phyloP scores from a whole-genome alignment of 2,797 vertebrate genomes.

The Antrozous pallidus region DNA sequence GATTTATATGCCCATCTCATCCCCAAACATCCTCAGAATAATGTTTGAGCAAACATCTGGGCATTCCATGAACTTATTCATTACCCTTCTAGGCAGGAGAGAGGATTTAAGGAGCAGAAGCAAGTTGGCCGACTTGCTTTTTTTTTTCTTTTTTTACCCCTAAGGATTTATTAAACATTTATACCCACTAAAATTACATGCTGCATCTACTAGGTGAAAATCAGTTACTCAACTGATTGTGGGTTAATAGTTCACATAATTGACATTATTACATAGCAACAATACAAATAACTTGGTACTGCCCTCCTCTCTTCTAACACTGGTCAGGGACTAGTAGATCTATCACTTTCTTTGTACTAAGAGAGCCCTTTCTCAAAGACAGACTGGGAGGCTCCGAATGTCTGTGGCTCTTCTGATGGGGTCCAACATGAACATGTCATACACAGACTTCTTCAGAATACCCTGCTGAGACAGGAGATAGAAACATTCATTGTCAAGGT shows the following conservation, averaged over 20 bases:
- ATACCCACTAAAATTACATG: not conserved
- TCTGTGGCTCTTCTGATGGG: not conserved
- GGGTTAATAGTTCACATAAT: not conserved
- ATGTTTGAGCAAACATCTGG: not conserved
- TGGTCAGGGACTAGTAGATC: not conserved
- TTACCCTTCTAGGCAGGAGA: not conserved
- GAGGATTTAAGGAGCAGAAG: not conserved
- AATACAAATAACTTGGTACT: not conserved
- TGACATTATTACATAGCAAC: not conserved
- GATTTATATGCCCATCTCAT: not conserved
- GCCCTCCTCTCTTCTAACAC: not conserved
- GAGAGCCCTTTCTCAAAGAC: not conserved
- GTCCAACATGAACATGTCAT: not conserved
- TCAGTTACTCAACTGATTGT: not conserved
- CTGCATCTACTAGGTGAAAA: constrained; percentile 3
- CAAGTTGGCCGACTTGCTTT: too few species aligned
- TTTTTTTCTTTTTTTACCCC: rapidly evolving
- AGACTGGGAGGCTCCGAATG: not conserved
- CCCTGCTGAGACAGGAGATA: not conserved
- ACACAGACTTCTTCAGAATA: not conserved
- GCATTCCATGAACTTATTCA: not conserved
- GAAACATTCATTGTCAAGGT: not conserved
- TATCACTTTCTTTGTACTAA: not conserved
- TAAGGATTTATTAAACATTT: not conserved
- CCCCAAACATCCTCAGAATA: not conserved